Conservation (phyloP, 2,113 vertebrate species). For the Periophthalmodon schlosseri region DNA sequence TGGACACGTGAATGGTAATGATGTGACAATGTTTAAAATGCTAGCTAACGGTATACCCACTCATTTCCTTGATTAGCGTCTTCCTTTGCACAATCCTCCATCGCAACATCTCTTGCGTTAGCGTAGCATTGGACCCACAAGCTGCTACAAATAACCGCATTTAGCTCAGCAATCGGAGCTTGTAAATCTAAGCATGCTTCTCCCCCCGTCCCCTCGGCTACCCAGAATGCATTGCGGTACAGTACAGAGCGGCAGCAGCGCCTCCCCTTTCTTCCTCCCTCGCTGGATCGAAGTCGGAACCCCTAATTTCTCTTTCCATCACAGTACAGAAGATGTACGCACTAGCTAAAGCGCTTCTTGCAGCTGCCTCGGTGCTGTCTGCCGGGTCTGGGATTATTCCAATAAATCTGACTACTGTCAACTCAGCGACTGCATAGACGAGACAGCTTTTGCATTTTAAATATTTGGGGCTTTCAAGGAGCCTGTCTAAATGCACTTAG, state of each 20-base stretch:
- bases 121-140: constrained; percentile 39
- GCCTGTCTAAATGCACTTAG: constrained; percentile 18
- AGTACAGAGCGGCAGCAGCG: constrained; percentile 16
- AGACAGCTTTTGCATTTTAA: constrained; percentile 37
- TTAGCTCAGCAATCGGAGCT: constrained; percentile 58
- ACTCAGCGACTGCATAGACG: constrained; percentile 52
- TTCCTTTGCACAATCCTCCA: not conserved
- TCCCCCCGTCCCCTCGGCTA: constrained; percentile 50
- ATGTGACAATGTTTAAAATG: not conserved
- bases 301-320: constrained; percentile 18
- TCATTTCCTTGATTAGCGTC: constrained; percentile 1
- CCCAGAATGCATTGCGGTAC: constrained; percentile 68
- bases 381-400: constrained; percentile 47
- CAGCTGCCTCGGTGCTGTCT: constrained; percentile 52
- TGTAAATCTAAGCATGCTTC: constrained; percentile 67
- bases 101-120: constrained; percentile 40
- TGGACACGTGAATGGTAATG: not conserved
- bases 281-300: constrained; percentile 11
- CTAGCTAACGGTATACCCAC: not conserved
- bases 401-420: constrained; percentile 60
- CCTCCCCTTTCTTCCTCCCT: constrained; percentile 52
- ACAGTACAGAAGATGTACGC: constrained; percentile 27
- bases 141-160: constrained; percentile 50
- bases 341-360: constrained; percentile 38
- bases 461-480: constrained; percentile 42